A percentile compares a stretch with the other conserved stretches of the same genome.
These are phyloP conservation scores for Ommatoiulus sabulosus DNA, from an alignment of 2,888 invertebrate species.

Conservation along the genomic window DNA sequence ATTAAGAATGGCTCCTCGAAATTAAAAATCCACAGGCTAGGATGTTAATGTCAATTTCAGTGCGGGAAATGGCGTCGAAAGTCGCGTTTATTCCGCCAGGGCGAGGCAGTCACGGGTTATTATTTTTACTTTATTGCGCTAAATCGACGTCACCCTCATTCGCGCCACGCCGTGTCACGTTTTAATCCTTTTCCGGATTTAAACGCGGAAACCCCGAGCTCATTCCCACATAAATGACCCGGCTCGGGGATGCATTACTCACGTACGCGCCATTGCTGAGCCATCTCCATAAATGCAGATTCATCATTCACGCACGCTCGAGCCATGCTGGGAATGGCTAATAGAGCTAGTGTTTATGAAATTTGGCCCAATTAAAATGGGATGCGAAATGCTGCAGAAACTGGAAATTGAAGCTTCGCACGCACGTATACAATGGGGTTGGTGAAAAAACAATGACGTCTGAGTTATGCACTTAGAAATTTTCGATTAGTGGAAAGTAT, in stretches of 20 bases:
- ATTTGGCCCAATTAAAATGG: neutral
- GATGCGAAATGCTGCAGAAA: too few species aligned
- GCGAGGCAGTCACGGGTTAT: conserved; percentile 15
- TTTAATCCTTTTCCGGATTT: conserved; percentile 32
- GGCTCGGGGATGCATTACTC: neutral
- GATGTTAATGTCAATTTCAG: neutral
- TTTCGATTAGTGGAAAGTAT: too few species aligned
- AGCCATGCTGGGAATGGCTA: neutral
- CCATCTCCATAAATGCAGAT: conserved; percentile 9
- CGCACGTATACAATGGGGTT: too few species aligned
- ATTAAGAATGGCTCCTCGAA: conserved; percentile 1
- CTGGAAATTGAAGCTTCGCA: too few species aligned
- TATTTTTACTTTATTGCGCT: conserved; percentile 8
- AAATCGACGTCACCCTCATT: neutral
- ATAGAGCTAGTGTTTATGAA: neutral
- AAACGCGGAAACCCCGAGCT: neutral
- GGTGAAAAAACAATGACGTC: too few species aligned
- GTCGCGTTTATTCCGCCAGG: conserved; percentile 11
- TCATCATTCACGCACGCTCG: neutral
- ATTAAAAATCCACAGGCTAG: neutral
- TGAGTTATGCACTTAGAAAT: too few species aligned
- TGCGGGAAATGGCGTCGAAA: neutral
- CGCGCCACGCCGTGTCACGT: neutral
- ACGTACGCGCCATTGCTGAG: neutral
- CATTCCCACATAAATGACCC: conserved; percentile 27